Evolutionary conservation across 2,113 vertebrate genomes (phyloP), one percentile per base, ranked within the genome.

Genomic region (Vombatus ursinus): DNA sequence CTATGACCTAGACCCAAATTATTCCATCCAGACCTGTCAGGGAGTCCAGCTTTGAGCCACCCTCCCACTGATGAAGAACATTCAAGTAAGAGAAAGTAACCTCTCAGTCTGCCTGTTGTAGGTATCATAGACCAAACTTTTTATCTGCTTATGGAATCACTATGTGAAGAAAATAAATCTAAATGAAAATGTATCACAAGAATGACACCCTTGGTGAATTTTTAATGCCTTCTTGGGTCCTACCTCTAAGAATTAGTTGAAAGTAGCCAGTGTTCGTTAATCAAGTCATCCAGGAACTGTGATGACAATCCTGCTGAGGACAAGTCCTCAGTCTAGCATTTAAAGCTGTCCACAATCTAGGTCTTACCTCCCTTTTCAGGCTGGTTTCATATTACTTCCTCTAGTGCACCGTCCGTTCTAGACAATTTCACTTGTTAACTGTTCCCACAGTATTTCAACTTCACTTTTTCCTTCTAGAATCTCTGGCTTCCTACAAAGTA

Each of bases 171-270:
- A 61, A 61, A 11, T n/a, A n/a, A 77, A 77, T 19, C 61, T n/a
- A 5, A n/a, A 6, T 37, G 12, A 3, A 3, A 68, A 68, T 9
- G 2, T 4, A 28, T 68, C 57, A 37, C 31, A 77, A n/a, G 31
- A 77, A 19, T 77, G 61, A 77, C 14, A 77, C 37, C 11, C 12
- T 14, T n/a, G 14, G 14, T 77, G n/a, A 50, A 8, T 96, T 95
- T 94, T 50, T 90, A 93, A 93, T 93, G 24, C 6, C 28, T 26
- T 96, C 51, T 93, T 96, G 93, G 8, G 94, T 7, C 31, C 8
- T 94, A 57, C 47, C n/a, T 93, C 52, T 68, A 90, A 95, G 96
- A 93, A 53, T 10, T n/a, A 90, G 3, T 90, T 96, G 94, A 93
- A 96, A 96, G 84, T 51, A 92, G 44, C 51, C 91, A 37, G 37